Percentiles rank a stretch among this genome's conserved stretches.
phyloP scores from a whole-genome alignment of 2,113 vertebrate genomes.

The Tragulus kanchil region DNA sequence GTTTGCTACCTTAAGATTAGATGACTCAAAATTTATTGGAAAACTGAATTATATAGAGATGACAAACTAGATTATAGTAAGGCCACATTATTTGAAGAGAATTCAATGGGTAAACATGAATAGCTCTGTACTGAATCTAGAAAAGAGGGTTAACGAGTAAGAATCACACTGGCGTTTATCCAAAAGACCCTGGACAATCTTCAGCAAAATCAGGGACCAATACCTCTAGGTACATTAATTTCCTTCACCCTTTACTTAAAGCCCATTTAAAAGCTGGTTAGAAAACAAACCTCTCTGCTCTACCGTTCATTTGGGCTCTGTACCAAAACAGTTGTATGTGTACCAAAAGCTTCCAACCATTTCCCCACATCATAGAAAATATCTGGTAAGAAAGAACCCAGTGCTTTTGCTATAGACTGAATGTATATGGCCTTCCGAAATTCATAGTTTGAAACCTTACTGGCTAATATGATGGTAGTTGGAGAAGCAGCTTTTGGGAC shows the following conservation, averaged over 20 bases:
- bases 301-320: not conserved
- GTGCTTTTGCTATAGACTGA: not conserved
- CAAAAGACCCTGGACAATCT: too few species aligned
- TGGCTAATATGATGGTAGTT: not conserved
- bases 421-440: not conserved
- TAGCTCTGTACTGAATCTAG: not conserved
- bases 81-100: not conserved
- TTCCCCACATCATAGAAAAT: not conserved
- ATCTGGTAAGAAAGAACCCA: not conserved
- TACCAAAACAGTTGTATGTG: not conserved
- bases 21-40: not conserved
- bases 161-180: not conserved
- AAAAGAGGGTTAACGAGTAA: not conserved
- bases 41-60: not conserved
- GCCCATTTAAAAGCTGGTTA: slow-evolving; percentile 1
- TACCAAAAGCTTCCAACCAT: not conserved
- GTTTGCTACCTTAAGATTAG: not conserved
- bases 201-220: too few species aligned
- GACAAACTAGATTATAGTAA: not conserved
- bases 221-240: too few species aligned
- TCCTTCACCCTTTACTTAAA: too few species aligned
- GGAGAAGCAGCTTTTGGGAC: not conserved
- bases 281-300: not conserved
- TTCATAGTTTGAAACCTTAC: not conserved
- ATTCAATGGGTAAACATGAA: not conserved